Conservation (phyloP, 64 coral and sea anemone genomes). For the Dendrophyllia cribrosa region DNA sequence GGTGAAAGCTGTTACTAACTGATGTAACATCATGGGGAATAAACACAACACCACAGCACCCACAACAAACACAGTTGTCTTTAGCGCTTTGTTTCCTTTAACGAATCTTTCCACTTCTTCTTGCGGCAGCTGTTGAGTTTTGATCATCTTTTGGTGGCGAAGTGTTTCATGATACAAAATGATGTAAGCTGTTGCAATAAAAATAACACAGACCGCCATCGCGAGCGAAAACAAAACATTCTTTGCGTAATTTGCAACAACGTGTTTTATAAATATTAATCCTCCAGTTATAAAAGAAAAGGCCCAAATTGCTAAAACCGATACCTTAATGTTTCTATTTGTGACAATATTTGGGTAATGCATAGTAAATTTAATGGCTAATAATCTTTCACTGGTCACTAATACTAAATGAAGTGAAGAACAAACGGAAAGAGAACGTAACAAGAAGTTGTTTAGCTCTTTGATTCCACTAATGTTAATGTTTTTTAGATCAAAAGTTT, state of each 20-base stretch:
- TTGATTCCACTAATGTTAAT: not conserved
- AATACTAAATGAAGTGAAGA: not conserved
- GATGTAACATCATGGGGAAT: not conserved
- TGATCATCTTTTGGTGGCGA: not conserved
- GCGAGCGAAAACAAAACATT: not conserved
- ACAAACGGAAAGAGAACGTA: not conserved
- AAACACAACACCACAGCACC: not conserved
- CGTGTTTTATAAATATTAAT: not conserved
- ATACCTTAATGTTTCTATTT: not conserved
- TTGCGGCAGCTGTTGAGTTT: not conserved
- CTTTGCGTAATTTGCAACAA: no score
- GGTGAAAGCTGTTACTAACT: no score
- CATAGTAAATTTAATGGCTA: not conserved
- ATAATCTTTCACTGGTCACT: not conserved
- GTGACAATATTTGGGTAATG: not conserved
- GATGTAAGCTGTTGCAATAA: not conserved
- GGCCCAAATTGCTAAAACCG: not conserved
- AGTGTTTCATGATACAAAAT: not conserved
- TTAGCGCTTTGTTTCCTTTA: not conserved
- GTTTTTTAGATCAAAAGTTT: not conserved
- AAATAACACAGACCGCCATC: not conserved
- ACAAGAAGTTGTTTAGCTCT: not conserved
- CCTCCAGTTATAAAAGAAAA: not conserved
- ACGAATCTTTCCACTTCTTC: not conserved
- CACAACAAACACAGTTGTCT: not conserved